phyloP scores from a whole-genome alignment of 2,797 vertebrate genomes.

The Poliocrania exsul region DNA sequence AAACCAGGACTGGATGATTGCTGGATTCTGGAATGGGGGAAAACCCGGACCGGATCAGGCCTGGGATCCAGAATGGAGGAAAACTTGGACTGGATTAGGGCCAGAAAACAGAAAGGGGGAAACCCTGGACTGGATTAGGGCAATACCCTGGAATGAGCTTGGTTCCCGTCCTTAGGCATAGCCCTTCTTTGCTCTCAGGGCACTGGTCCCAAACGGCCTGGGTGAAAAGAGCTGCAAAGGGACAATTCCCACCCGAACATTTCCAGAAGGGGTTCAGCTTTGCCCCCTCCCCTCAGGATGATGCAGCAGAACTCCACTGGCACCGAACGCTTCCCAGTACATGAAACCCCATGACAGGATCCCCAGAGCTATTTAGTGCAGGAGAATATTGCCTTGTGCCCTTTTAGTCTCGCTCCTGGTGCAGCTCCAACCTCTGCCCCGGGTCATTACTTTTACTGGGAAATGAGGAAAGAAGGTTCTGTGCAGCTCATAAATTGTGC shows the following conservation, averaged over 20 bases:
- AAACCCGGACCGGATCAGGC: neutral
- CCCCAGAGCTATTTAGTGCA: neutral
- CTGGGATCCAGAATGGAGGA: neutral
- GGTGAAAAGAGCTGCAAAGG: neutral
- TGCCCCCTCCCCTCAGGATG: conserved; percentile 3
- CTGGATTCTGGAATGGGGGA: neutral
- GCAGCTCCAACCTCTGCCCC: neutral
- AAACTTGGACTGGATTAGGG: neutral
- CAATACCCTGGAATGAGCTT: accelerated
- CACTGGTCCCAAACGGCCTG: neutral
- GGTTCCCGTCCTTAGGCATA: neutral
- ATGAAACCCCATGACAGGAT: conserved; percentile 41
- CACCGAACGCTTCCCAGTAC: conserved; percentile 14
- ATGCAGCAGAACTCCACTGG: conserved; percentile 1
- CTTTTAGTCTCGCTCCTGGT: neutral
- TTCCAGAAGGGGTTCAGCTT: neutral
- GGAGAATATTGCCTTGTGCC: conserved; percentile 25
- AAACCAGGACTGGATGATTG: no score
- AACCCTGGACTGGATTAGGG: accelerated
- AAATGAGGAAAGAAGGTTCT: neutral
- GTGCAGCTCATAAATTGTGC: neutral
- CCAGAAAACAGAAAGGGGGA: neutral
- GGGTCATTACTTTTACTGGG: neutral
- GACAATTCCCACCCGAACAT: neutral
- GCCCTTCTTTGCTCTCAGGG: neutral